Percentiles rank a stretch among this genome's conserved stretches.
Evolutionary conservation across 2,888 invertebrate genomes (phyloP).

Genomic region (Tenthredo livida): DNA sequence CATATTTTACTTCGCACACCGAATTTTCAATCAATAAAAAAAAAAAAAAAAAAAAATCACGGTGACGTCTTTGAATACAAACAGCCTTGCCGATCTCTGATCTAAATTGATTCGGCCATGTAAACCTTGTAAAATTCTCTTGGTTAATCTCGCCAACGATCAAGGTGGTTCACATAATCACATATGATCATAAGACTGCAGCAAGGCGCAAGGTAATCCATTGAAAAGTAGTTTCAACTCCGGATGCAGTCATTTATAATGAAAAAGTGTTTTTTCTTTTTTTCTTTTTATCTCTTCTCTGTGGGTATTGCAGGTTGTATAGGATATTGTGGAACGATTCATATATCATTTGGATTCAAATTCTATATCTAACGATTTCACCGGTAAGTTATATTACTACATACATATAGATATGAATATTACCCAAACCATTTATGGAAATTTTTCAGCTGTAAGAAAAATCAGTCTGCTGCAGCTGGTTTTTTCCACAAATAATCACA

Average conservation of each 20-base stretch:
- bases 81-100: neutral
- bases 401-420: neutral
- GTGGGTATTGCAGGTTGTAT: neutral
- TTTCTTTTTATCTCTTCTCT: neutral
- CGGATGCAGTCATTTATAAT: neutral
- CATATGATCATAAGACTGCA: constrained; percentile 2
- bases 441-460: neutral
- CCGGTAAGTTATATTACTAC: neutral
- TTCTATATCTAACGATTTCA: neutral
- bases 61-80: neutral
- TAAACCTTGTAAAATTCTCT: constrained; percentile 28
- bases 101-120: neutral
- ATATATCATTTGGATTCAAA: neutral
- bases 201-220: constrained; percentile 24
- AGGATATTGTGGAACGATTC: neutral
- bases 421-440: neutral
- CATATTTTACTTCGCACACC: neutral
- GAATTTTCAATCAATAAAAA: too few species aligned
- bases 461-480: neutral
- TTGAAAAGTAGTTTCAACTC: neutral
- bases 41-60: neutral
- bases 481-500: neutral
- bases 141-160: constrained; percentile 19
- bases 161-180: constrained; percentile 38
- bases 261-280: neutral